A percentile compares a stretch with the other conserved stretches of the same genome.
Conservation (phyloP, 1,140 invertebrate genomes). For the Platyscapa corneri region DNA sequence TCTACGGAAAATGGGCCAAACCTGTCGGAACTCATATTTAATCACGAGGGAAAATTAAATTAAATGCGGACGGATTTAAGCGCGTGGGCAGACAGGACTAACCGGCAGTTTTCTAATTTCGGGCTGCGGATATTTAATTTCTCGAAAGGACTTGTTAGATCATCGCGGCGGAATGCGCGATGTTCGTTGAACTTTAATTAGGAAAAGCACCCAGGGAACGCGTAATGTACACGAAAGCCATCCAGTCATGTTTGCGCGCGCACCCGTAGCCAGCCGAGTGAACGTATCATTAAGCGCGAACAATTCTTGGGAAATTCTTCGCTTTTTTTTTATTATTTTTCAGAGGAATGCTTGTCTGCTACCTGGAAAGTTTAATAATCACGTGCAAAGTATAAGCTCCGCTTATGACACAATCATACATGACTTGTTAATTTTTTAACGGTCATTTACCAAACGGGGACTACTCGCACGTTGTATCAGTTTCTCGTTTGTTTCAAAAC, state of each 20-base stretch:
- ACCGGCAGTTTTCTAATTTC: neutral
- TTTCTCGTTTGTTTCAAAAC: neutral
- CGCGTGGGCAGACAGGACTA: too few relatives aligned
- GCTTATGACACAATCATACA: neutral
- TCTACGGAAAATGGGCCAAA: too few relatives aligned
- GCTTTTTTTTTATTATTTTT: neutral
- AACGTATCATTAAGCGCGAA: conserved; percentile 3
- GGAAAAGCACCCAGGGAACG: neutral
- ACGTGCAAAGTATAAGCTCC: too few relatives aligned
- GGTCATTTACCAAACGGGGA: neutral
- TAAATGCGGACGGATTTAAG: neutral
- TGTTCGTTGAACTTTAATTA: conserved; percentile 15
- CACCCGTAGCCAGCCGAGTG: neutral
- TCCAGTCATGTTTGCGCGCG: neutral
- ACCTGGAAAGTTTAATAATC: neutral
- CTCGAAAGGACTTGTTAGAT: too few relatives aligned
- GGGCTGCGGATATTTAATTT: neutral
- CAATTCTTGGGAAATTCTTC: neutral
- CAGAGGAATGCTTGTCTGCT: neutral
- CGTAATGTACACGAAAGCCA: neutral
- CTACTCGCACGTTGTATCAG: neutral
- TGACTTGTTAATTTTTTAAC: too few relatives aligned
- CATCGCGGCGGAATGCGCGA: too few relatives aligned
- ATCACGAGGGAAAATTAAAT: neutral
- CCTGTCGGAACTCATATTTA: neutral